These are phyloP conservation scores for Amphiura filiformis DNA, from an alignment of 35 echinoderm and acorn worm genomes.

Conservation along the genomic window DNA sequence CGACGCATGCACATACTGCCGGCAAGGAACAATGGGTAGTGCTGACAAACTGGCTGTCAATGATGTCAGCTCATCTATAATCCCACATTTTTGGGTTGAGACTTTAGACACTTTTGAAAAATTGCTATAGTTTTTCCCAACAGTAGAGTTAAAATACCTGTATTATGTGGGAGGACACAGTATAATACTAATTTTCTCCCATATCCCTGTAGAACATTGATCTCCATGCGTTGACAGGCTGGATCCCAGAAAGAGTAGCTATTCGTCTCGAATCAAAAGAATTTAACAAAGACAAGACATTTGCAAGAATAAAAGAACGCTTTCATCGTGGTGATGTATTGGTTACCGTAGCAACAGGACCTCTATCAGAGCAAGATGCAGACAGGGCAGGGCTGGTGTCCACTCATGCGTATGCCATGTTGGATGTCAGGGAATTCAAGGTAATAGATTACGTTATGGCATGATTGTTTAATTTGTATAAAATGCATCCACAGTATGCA, in stretches of 20 bases:
- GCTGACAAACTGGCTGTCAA: no score
- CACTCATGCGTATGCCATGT: constrained; percentile 94
- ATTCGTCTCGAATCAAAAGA: constrained; percentile 51
- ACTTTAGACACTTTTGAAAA: no score
- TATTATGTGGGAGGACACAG: no score
- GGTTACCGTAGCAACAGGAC: constrained; percentile 88
- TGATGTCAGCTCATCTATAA: no score
- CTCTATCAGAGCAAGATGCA: constrained; percentile 72
- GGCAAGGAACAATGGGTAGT: no score
- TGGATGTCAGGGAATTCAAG: constrained; percentile 86
- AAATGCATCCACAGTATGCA: not conserved
- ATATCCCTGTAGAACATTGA: constrained; percentile 99
- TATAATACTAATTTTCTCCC: no score
- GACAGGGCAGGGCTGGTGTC: constrained; percentile 92
- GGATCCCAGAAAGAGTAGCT: constrained; percentile 92
- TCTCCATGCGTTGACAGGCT: constrained; percentile 85
- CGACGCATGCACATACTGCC: no score
- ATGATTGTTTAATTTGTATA: not conserved
- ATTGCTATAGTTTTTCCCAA: no score
- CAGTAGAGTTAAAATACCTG: no score
- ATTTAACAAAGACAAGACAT: constrained; percentile 79
- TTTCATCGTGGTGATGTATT: constrained; percentile 87
- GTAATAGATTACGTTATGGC: constrained; percentile 12
- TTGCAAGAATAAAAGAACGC: constrained; percentile 65
- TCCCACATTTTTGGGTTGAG: no score